These are phyloP conservation scores for Pelvicachromis taeniatus DNA, from an alignment of 2,113 vertebrate species.

Conservation along the genomic window DNA sequence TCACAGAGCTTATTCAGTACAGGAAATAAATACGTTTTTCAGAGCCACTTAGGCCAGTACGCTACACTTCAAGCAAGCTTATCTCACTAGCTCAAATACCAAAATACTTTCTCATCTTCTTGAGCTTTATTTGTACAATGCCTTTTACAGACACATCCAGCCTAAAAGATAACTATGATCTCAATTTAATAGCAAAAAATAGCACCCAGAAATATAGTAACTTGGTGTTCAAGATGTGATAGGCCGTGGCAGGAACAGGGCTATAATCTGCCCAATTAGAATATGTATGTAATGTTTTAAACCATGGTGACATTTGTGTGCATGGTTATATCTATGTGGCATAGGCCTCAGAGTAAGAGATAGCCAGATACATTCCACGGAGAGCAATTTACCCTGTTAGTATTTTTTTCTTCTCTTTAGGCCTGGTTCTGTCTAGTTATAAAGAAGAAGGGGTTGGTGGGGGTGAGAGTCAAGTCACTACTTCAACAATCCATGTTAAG, in stretches of 20 bases:
- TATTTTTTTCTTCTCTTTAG: conserved; percentile 38
- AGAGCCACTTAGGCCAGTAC: neutral
- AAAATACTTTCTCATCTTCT: neutral
- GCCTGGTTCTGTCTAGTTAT: conserved; percentile 1
- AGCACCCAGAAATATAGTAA: neutral
- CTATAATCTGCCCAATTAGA: neutral
- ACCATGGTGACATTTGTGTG: neutral
- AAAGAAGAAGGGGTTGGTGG: conserved; percentile 2
- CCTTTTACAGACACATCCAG: neutral
- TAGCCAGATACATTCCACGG: conserved; percentile 21
- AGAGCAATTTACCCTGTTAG: conserved; percentile 39
- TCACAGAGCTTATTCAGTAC: neutral
- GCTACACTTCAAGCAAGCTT: neutral
- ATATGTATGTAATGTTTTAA: neutral
- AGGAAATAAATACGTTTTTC: neutral
- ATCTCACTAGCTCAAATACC: neutral
- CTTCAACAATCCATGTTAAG: conserved; percentile 64
- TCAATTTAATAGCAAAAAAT: neutral
- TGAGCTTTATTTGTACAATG: neutral
- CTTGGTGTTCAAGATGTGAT: neutral
- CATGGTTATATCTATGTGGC: neutral
- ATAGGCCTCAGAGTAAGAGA: conserved; percentile 21
- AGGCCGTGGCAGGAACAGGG: neutral
- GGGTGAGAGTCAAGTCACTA: conserved; percentile 33
- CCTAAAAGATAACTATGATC: neutral